A percentile compares a stretch with the other conserved stretches of the same genome.
Conservation (phyloP, 2,113 vertebrate species). For the Bos indicus region DNA sequence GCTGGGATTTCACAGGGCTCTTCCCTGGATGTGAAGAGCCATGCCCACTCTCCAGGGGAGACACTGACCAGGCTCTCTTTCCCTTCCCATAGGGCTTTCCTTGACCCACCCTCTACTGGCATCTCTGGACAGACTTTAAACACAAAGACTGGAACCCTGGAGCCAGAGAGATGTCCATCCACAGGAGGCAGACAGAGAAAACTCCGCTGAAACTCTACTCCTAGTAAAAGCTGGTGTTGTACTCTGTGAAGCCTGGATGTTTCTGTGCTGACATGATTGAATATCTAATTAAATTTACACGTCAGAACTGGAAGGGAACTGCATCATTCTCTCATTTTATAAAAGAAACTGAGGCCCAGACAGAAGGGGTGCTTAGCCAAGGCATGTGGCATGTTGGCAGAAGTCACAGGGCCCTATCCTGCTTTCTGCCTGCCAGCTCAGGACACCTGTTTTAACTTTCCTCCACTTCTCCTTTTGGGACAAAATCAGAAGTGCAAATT, state of each 20-base stretch:
- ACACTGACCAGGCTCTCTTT: accelerated
- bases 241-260: neutral
- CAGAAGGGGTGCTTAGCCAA: neutral
- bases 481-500: neutral
- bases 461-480: neutral
- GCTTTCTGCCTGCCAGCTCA: neutral
- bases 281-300: neutral
- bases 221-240: neutral
- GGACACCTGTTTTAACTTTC: neutral
- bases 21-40: neutral
- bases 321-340: neutral
- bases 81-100: neutral
- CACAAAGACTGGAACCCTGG: neutral
- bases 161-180: neutral
- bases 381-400: neutral
- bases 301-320: neutral
- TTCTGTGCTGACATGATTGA: neutral
- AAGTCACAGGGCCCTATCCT: neutral
- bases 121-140: neutral
- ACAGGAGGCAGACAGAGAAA: neutral
- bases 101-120: neutral
- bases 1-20: neutral
- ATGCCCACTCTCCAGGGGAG: neutral
- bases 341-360: neutral
- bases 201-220: accelerated